phyloP scores from a whole-genome alignment of 2,888 invertebrate species.

The Melangyna quadrimaculata region DNA sequence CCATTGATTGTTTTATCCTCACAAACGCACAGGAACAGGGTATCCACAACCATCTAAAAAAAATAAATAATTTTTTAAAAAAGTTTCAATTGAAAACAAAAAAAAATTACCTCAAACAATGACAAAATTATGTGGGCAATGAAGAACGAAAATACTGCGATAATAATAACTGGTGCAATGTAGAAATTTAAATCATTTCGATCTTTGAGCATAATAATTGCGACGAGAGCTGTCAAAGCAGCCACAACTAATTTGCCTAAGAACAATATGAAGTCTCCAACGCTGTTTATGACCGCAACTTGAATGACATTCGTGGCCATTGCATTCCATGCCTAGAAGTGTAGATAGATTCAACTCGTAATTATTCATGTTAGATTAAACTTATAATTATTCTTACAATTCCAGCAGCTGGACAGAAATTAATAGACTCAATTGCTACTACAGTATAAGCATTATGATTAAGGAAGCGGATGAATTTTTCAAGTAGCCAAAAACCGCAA shows the following conservation, averaged over 20 bases:
- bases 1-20: slow-evolving; percentile 94
- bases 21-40: slow-evolving; percentile 95
- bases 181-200: slow-evolving; percentile 90
- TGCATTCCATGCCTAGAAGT: slow-evolving; percentile 90
- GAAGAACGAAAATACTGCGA: slow-evolving; percentile 93
- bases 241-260: slow-evolving; percentile 91
- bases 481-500: slow-evolving; percentile 94
- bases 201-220: slow-evolving; percentile 88
- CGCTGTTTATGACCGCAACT: slow-evolving; percentile 94
- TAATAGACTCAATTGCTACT: slow-evolving; percentile 94
- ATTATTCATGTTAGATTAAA: no score
- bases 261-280: slow-evolving; percentile 96
- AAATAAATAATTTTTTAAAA: background rate
- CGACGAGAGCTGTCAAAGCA: slow-evolving; percentile 90
- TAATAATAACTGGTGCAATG: slow-evolving; percentile 92
- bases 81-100: background rate
- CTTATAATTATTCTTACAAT: slow-evolving; percentile 85
- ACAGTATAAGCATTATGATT: slow-evolving; percentile 98
- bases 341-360: background rate
- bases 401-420: slow-evolving; percentile 94
- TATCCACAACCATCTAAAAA: slow-evolving; percentile 94
- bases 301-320: slow-evolving; percentile 91
- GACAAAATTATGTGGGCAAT: slow-evolving; percentile 96
- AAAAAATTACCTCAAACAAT: slow-evolving; percentile 89
- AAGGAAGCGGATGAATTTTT: slow-evolving; percentile 94